These are phyloP conservation scores for Cydia fagiglandana DNA, from an alignment of 1,140 invertebrate genomes.

Conservation along the genomic window DNA sequence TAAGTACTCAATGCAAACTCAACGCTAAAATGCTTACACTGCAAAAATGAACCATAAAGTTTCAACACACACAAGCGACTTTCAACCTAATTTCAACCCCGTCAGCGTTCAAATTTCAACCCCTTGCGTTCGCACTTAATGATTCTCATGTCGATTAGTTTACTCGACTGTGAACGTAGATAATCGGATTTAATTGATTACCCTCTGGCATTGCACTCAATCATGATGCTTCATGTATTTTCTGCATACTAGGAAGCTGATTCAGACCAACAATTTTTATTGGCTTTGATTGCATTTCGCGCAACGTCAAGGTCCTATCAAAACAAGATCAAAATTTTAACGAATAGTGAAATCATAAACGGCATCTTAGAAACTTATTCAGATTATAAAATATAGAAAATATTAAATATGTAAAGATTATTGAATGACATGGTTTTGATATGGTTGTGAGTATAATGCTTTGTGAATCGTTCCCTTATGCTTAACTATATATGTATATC, in stretches of 20 bases:
- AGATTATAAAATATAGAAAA: too few relatives aligned
- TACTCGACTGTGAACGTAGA: neutral
- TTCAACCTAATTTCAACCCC: neutral
- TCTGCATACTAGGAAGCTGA: neutral
- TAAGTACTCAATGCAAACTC: neutral
- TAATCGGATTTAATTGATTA: conserved; percentile 16
- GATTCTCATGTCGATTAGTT: conserved; percentile 3
- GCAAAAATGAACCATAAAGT: neutral
- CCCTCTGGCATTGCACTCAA: neutral
- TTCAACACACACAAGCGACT: neutral
- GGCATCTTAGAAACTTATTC: too few relatives aligned
- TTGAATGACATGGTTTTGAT: too few relatives aligned
- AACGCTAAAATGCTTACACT: neutral
- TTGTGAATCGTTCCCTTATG: too few relatives aligned
- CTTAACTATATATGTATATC: too few relatives aligned
- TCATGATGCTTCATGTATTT: neutral
- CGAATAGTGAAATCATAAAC: too few relatives aligned
- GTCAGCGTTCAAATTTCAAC: neutral
- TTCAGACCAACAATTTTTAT: too few relatives aligned
- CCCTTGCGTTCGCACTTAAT: neutral
- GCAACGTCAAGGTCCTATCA: too few relatives aligned
- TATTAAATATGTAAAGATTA: too few relatives aligned
- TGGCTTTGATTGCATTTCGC: too few relatives aligned
- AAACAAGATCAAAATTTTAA: too few relatives aligned
- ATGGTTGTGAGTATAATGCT: too few relatives aligned